Base-by-base conservation (phyloP, 92 coral and sea anemone species). In the Pocillopora grandis region DNA sequence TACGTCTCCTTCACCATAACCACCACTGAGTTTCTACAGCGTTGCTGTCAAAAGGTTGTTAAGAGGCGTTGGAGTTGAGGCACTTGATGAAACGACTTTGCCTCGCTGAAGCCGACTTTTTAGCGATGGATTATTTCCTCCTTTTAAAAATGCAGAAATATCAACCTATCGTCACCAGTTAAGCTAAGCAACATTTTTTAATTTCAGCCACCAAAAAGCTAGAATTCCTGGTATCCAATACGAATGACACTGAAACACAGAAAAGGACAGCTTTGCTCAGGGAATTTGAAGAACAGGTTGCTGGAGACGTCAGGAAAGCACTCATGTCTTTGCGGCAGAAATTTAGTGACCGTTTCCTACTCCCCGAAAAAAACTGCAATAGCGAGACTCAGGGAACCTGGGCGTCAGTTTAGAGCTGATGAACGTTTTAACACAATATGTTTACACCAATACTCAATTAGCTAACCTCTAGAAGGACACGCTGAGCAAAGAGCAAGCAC, bases 201-300 rank as follows among this genome's bases (percentile, higher is more conserved):
- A 12, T 74, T 74, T 2, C 63, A 74, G 78, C 20, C 12, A 14
- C 17, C n/a, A 14, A 74, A 56, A 52, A 12, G 36, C 14, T 74
- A 9, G 36, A 14, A 18, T 4, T 56, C 2, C 37, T 19, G 35
- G 3, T 23, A 33, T 15, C 37, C 63, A 58, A 17, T 73, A 11
- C 31, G 31, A 16, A 52, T 19, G 72, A 20, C 17, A 4, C 75
- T 70, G 7, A 36, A 58, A 74, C 62, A 10, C n/a, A n/a, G 63
- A 35, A 52, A 27, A 74, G 62, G 42, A 56, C 49, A 10, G 63
- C 63, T 74, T 49, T 74, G 18, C 78, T 74, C 2, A 52, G 56
- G 63, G 62, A 74, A 74, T 74, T 74, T 7, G 78, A 74, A 58
- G 78, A 74, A 4, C 52, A 74, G 78, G 18, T 74, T 74, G 62